Evolutionary conservation across 2,797 vertebrate genomes (phyloP), one percentile per base, ranked within the genome.

Genomic region (Sebastes trivittatus): DNA sequence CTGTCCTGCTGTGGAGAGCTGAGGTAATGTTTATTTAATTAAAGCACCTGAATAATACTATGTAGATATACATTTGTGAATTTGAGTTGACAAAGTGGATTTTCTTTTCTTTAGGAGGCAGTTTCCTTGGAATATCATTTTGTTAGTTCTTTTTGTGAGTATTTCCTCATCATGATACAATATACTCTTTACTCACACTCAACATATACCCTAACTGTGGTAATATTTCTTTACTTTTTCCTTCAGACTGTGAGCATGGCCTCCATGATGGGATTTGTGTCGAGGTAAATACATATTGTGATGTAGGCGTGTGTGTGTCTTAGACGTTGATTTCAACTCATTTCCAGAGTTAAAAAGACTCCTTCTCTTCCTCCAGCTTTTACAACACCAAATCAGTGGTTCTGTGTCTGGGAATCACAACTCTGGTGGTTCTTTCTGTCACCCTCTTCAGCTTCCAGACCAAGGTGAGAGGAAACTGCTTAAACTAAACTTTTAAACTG

Each of bases 391-490:
- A 94, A 13, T 98, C 98, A 0, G 97, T 99, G 82, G 82, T 97
- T 13, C 90, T 99, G 85, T 99, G 98, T 73, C 91, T 99, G 69
- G 96, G 97, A 2, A 98, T 99, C 94, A 98, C 98, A 0, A 95
- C 97, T 6, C 83, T 97, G 20, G 97, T 99, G 81, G 98, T 97
- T 91, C 94, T 99, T 4, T 97, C 96, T 0, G 96, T 99, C 92
- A 97, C 96, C 1, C 42, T 98, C 92, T 98, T 98, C 95, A 99
- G 98, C 93, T 99, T 98, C 95, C 97, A 98, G 93, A 97, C 94
- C 87, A 98, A 97, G 96, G 98, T 99, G 82, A 95, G 95, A 55
- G 30, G 2, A 36, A 60, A 16, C 22, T 5, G 3, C 38, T n/a
- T 25, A 2, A 59, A 30, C 14, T n/a, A 49, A 4, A 29, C 36